Evolutionary conservation across 2,888 invertebrate species (phyloP).

Genomic region (Quadriops clusia): DNA sequence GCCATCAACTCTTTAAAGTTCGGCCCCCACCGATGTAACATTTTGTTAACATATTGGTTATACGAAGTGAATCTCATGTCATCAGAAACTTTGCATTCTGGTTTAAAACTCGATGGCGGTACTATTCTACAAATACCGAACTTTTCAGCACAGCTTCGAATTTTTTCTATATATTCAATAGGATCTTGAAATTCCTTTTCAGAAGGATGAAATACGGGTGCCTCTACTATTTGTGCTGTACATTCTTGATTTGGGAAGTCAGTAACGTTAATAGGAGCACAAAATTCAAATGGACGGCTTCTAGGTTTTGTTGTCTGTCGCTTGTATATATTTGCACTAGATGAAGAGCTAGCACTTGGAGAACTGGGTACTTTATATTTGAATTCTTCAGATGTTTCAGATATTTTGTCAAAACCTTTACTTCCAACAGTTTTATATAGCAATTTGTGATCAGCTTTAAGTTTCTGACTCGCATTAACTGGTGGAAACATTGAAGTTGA

Average conservation of each 20-base stretch:
- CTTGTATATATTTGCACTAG: slow-evolving; percentile 33
- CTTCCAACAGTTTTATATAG: slow-evolving; percentile 10
- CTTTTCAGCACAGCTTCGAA: slow-evolving; percentile 60
- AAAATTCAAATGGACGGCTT: slow-evolving; percentile 21
- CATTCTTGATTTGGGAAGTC: slow-evolving; percentile 14
- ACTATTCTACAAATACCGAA: slow-evolving; percentile 83
- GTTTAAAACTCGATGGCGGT: slow-evolving; percentile 67
- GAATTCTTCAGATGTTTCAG: slow-evolving; percentile 25
- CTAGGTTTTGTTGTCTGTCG: slow-evolving; percentile 24
- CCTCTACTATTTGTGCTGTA: slow-evolving; percentile 52
- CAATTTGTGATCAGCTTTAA: slow-evolving; percentile 37
- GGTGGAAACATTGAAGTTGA: slow-evolving; percentile 40
- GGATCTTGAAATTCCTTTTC: slow-evolving; percentile 82
- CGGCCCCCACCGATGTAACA: slow-evolving; percentile 81
- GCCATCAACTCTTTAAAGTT: slow-evolving; percentile 75
- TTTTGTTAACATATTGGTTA: slow-evolving; percentile 82
- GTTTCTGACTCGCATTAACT: slow-evolving; percentile 43
- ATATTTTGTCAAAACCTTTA: slow-evolving; percentile 13
- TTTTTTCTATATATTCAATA: slow-evolving; percentile 69
- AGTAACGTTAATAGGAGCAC: slow-evolving; percentile 26
- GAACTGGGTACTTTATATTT: slow-evolving; percentile 36
- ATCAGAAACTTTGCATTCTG: slow-evolving; percentile 72
- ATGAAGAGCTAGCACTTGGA: slow-evolving; percentile 35
- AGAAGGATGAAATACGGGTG: slow-evolving; percentile 69
- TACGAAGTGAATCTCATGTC: slow-evolving; percentile 78